Evolutionary conservation across 2,888 invertebrate species (phyloP), one percentile per base, ranked within the genome.

Genomic region (Andrena haemorrhoa): DNA sequence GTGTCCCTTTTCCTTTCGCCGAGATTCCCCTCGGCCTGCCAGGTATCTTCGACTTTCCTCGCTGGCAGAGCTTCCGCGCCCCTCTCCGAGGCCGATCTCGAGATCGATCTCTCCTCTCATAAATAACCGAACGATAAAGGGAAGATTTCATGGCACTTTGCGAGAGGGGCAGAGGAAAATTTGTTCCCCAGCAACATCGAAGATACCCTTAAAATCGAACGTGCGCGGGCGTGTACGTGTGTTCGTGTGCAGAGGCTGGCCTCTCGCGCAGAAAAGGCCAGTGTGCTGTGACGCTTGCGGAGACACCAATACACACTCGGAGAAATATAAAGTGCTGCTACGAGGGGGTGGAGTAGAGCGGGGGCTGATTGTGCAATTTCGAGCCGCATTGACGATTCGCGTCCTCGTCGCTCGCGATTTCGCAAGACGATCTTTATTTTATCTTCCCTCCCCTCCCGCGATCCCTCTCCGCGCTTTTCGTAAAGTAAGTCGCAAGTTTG

Each of bases 311-410:
- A 73, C 61, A 81, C 68, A 64, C 41, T 26, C 10, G 23, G 23
- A 26, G 49, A 69, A 41, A 58, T 73, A 68, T 63, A 60, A 63
- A 75, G 75, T 71, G 77, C 35, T 79, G 74, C 60, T 68, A 64
- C 23, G 75, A 41, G 65, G 33, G n/a, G 12, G 66, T 23, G 33
- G 2, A 31, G 53, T 6, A 29, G 68, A 47, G 1, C 20, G 47
- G 65, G 47, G 69, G 47, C 73, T 74, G 83, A 75, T 66, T 78
- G 83, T 83, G 83, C 78, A 75, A 82, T 77, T 82, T 74, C 64
- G 72, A 75, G 71, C 71, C 73, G 71, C 82, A 60, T 74, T 75
- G 78, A 76, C 83, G 83, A 78, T 82, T 71, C 83, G 78, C 83
- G 66, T 79, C 51, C 47, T 41, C 53, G 75, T 60, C 51, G 49